Conservation (phyloP, 1,140 invertebrate genomes). For the Eciton burchellii region DNA sequence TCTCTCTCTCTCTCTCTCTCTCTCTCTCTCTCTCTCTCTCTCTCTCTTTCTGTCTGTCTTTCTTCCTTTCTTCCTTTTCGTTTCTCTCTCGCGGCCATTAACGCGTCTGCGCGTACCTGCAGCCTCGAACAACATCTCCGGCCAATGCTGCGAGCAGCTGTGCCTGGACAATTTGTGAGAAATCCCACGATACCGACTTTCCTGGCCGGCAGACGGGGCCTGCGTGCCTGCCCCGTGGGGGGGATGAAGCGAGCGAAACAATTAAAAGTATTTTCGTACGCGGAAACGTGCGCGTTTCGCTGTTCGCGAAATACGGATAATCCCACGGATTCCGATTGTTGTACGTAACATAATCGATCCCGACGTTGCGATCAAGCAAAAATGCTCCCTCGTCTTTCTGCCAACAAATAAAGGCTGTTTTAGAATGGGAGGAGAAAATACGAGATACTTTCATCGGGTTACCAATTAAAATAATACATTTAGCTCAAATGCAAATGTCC, state of each 20-base stretch:
- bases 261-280: slow-evolving; percentile 18
- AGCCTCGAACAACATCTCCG: slow-evolving; percentile 62
- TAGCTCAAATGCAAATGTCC: background rate
- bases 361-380: background rate
- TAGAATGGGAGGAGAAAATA: background rate
- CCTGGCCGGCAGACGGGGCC: background rate
- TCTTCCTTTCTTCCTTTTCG: slow-evolving; percentile 10
- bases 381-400: background rate
- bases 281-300: background rate
- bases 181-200: slow-evolving; percentile 63
- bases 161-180: slow-evolving; percentile 68
- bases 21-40: slow-evolving; percentile 45
- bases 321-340: background rate
- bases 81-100: slow-evolving; percentile 70
- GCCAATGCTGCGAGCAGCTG: slow-evolving; percentile 59
- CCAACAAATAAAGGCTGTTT: background rate
- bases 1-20: slow-evolving; percentile 16
- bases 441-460: background rate
- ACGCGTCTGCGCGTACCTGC: slow-evolving; percentile 74
- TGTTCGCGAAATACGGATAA: background rate
- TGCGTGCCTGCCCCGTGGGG: no score
- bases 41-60: no score
- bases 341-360: background rate
- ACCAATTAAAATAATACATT: background rate
- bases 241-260: slow-evolving; percentile 10